Evolutionary conservation across 1,140 invertebrate genomes (phyloP).

Genomic region (Lordiphosa clarofinis): DNA sequence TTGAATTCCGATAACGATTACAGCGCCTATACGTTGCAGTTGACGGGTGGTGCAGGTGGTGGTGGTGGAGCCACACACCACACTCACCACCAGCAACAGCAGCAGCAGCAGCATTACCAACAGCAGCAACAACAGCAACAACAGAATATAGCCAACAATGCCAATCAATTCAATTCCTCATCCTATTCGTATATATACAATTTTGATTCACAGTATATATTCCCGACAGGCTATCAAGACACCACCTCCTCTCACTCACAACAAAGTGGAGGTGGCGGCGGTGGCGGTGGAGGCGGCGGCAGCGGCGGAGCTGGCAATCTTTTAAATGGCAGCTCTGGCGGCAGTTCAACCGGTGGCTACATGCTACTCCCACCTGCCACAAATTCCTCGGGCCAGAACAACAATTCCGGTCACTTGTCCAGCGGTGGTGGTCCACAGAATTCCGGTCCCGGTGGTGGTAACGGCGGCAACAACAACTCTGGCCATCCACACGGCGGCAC

Average conservation of each 20-base stretch:
- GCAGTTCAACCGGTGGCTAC: constrained; percentile 44
- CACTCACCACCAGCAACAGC: constrained; percentile 54
- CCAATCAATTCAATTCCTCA: constrained; percentile 71
- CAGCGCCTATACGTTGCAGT: constrained; percentile 63
- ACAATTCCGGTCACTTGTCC: constrained; percentile 52
- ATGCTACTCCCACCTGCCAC: constrained; percentile 45
- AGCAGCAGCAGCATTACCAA: constrained; percentile 53
- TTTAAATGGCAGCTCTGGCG: constrained; percentile 45
- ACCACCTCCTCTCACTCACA: constrained; percentile 78
- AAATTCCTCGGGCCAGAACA: constrained; percentile 46
- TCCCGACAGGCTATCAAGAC: constrained; percentile 79
- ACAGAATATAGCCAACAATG: constrained; percentile 60
- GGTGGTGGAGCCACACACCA: constrained; percentile 28
- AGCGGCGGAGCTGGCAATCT: constrained; percentile 35
- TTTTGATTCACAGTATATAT: constrained; percentile 80
- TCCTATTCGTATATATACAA: constrained; percentile 80
- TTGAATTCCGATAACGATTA: constrained; percentile 66
- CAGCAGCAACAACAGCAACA: constrained; percentile 64
- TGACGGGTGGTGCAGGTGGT: constrained; percentile 34
- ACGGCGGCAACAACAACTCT: constrained; percentile 20
- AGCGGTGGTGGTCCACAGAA: constrained; percentile 39
- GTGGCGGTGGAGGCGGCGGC: constrained; percentile 25
- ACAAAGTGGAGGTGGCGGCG: constrained; percentile 75
- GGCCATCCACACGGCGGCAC: constrained; percentile 64
- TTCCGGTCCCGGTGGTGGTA: constrained; percentile 29